phyloP scores from a whole-genome alignment of 1,140 invertebrate species.

The Helicoverpa armigera region DNA sequence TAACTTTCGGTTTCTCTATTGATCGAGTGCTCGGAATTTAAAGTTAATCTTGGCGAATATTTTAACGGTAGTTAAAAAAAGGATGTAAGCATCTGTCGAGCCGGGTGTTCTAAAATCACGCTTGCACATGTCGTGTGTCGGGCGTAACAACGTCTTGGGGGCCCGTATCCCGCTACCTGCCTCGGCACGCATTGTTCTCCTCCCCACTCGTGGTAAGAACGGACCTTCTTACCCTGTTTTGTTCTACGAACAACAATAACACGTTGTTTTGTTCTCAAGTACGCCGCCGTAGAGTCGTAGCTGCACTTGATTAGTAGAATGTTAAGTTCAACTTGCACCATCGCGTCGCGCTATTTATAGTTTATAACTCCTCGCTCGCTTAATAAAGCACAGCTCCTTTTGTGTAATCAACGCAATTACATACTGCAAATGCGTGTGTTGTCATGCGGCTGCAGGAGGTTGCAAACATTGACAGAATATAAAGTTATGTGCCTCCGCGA shows the following conservation, averaged over 20 bases:
- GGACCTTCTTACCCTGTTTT: constrained; percentile 77
- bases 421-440: constrained; percentile 52
- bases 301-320: constrained; percentile 63
- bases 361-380: constrained; percentile 34
- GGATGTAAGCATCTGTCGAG: constrained; percentile 68
- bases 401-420: constrained; percentile 53
- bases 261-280: constrained; percentile 66
- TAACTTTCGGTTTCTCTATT: constrained; percentile 35
- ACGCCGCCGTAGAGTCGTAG: constrained; percentile 52
- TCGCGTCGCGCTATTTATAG: constrained; percentile 16
- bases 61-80: constrained; percentile 47
- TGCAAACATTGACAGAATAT: constrained; percentile 56
- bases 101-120: constrained; percentile 74
- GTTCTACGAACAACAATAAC: constrained; percentile 73
- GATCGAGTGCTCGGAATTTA: not conserved
- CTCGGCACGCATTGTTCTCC: constrained; percentile 70
- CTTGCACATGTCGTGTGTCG: constrained; percentile 62
- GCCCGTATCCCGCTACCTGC: constrained; percentile 82
- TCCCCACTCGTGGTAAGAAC: constrained; percentile 67
- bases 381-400: constrained; percentile 40
- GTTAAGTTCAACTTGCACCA: constrained; percentile 55
- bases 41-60: constrained; percentile 38
- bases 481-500: constrained; percentile 54
- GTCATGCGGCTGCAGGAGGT: constrained; percentile 55
- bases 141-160: constrained; percentile 61